Conservation (phyloP, 2,113 vertebrate genomes). For the Sorex fumeus region DNA sequence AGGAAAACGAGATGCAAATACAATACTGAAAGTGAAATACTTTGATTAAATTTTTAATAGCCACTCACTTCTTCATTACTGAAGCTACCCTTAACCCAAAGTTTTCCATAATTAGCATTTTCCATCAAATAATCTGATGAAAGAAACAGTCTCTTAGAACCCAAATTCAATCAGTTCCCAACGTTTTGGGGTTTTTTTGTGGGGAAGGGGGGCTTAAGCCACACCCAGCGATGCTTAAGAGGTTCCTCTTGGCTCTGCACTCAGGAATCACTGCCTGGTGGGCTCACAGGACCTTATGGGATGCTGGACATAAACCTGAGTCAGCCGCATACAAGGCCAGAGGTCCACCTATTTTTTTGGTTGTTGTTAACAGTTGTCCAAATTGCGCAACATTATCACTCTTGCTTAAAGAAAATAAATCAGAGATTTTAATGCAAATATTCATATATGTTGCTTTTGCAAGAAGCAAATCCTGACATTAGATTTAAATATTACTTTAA, state of each 20-base stretch:
- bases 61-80: conserved; percentile 55
- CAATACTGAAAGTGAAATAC: conserved; percentile 82
- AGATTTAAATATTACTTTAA: conserved; percentile 25
- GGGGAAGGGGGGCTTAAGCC: no score
- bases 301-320: no score
- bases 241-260: no score
- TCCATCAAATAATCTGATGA: conserved; percentile 65
- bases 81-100: conserved; percentile 58
- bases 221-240: no score
- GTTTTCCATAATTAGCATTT: conserved; percentile 62
- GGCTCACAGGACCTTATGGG: no score
- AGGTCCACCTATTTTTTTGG: no score
- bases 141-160: conserved; percentile 60
- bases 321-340: no score
- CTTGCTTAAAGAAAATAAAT: background rate
- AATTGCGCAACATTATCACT: background rate
- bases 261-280: no score
- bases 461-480: conserved; percentile 14
- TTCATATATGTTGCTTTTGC: conserved; percentile 46
- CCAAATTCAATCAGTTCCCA: background rate
- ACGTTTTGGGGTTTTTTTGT: background rate
- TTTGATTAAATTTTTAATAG: conserved; percentile 69
- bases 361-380: background rate
- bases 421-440: conserved; percentile 40
- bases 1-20: conserved; percentile 87